Percentiles rank a stretch among this genome's conserved stretches.
These are phyloP conservation scores for Cryptotis parvus DNA, from an alignment of 2,113 vertebrate genomes.

Conservation along the genomic window DNA sequence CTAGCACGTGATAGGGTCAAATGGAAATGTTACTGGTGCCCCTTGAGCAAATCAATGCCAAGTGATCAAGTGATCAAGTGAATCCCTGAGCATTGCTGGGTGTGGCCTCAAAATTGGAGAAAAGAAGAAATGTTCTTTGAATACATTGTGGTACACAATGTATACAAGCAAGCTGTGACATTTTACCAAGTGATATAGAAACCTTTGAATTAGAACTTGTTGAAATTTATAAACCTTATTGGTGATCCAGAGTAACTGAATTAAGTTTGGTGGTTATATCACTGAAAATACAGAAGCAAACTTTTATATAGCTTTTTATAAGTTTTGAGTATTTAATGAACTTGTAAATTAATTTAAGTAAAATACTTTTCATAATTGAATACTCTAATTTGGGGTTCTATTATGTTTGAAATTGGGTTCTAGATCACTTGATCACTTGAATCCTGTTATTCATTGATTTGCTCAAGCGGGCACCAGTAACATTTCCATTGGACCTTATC, in stretches of 20 bases:
- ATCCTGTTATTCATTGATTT: too few species aligned
- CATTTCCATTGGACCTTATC: too few species aligned
- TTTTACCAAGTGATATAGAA: constrained; percentile 39
- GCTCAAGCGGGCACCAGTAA: too few species aligned
- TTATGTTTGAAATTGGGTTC: constrained; percentile 41
- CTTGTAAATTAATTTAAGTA: background rate
- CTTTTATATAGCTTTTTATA: constrained; percentile 7
- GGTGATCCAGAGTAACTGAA: constrained; percentile 11
- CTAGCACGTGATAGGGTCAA: too few species aligned
- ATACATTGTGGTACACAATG: background rate
- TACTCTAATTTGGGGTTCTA: constrained; percentile 1
- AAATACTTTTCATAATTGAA: background rate
- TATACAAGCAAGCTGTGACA: constrained; percentile 17
- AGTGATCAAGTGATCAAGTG: too few species aligned
- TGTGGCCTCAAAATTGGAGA: background rate
- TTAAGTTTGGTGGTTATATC: background rate
- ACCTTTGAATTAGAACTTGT: background rate
- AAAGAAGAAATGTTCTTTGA: constrained; percentile 28
- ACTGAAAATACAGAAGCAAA: constrained; percentile 15
- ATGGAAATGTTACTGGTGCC: too few species aligned
- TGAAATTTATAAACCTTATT: constrained; percentile 26
- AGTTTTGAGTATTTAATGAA: constrained; percentile 19
- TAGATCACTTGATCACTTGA: constrained; percentile 27
- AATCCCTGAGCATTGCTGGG: too few species aligned
- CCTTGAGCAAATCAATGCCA: too few species aligned